Evolutionary conservation across 2,888 invertebrate genomes (phyloP).

Genomic region (Nymphalis polychloros): DNA sequence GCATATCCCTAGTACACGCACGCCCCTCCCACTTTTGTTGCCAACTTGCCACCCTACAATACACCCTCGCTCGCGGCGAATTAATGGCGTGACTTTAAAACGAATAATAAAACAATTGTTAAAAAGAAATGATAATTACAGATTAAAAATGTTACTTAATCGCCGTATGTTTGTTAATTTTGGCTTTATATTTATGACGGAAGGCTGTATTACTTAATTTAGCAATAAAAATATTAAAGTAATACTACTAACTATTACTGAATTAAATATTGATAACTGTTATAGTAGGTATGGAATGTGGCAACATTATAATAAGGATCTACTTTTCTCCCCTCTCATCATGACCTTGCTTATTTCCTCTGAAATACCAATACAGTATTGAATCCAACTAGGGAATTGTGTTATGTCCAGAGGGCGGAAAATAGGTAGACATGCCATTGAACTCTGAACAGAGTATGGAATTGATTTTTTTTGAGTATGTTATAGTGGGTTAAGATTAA

Average conservation of each 20-base stretch:
- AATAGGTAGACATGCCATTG: slow-evolving; percentile 29
- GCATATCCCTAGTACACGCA: slow-evolving; percentile 78
- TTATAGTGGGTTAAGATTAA: no score
- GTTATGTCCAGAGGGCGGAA: slow-evolving; percentile 21
- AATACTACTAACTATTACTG: background rate
- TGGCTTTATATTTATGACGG: background rate
- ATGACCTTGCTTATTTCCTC: slow-evolving; percentile 32
- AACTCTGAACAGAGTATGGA: slow-evolving; percentile 19
- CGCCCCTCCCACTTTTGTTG: slow-evolving; percentile 59
- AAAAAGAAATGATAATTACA: slow-evolving; percentile 1
- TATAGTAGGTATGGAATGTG: slow-evolving; percentile 3
- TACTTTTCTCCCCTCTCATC: slow-evolving; percentile 12
- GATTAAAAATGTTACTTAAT: background rate
- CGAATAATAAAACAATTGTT: slow-evolving; percentile 22
- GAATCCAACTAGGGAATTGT: slow-evolving; percentile 24
- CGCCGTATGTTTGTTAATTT: background rate
- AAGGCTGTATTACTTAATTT: background rate
- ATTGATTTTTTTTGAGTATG: background rate
- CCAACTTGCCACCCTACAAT: slow-evolving; percentile 35
- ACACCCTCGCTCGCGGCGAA: slow-evolving; percentile 34
- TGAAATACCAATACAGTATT: slow-evolving; percentile 12
- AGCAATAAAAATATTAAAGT: background rate
- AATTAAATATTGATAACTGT: background rate
- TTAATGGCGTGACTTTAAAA: slow-evolving; percentile 38
- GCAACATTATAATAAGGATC: slow-evolving; percentile 8